Evolutionary conservation across 2,888 invertebrate species (phyloP).

Genomic region (Acanthopleura granulata): DNA sequence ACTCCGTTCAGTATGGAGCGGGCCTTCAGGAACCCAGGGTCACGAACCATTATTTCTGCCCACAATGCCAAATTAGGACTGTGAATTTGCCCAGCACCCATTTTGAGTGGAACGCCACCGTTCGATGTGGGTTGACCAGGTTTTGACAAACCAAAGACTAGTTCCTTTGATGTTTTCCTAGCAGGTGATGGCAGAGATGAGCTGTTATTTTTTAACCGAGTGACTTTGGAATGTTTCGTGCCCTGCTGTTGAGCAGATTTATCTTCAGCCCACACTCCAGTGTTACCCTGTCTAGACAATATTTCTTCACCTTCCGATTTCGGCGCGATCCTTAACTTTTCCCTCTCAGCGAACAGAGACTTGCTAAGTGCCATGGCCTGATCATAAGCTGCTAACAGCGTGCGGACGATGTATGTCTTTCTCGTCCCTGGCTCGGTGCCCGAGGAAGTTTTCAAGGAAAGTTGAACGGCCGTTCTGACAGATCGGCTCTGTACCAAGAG

Average conservation of each 20-base stretch:
- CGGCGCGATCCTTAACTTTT: not conserved
- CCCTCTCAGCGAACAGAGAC: not conserved
- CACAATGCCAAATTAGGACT: no score
- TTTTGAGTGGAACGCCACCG: constrained; percentile 1
- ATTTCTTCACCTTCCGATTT: no score
- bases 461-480: constrained; percentile 31
- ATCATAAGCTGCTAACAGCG: constrained; percentile 48
- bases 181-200: no score
- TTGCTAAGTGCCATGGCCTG: constrained; percentile 42
- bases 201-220: no score
- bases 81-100: not conserved
- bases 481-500: constrained; percentile 54
- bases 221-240: no score
- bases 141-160: not conserved
- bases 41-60: constrained; percentile 25
- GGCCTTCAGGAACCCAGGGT: constrained; percentile 25
- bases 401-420: constrained; percentile 26
- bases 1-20: constrained; percentile 45
- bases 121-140: constrained; percentile 16
- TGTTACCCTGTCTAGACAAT: no score
- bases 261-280: constrained; percentile 22
- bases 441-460: not conserved
- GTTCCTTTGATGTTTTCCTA: no score
- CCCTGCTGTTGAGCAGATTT: not conserved
- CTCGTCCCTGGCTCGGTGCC: not conserved